A percentile compares a stretch with the other conserved stretches of the same genome.
These are phyloP conservation scores for Andrena cerasifolii DNA, from an alignment of 1,140 invertebrate genomes.

Conservation along the genomic window DNA sequence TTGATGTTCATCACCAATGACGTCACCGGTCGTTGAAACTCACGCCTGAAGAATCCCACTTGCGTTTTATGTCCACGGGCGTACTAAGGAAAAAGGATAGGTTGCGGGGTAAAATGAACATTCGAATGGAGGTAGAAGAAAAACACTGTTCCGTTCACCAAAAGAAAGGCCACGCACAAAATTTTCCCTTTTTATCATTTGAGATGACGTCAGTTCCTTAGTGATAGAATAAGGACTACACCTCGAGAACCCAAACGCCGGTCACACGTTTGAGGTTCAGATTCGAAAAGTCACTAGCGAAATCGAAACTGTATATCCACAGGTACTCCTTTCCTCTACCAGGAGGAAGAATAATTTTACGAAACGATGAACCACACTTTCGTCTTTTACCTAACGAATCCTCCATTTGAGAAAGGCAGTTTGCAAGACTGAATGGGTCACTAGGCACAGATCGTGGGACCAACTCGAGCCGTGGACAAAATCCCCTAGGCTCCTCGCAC, in stretches of 20 bases:
- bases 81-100: not conserved
- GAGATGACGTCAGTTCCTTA: constrained; percentile 16
- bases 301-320: constrained; percentile 24
- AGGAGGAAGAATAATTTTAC: not conserved
- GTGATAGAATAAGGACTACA: constrained; percentile 41
- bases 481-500: constrained; percentile 29
- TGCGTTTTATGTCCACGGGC: not conserved
- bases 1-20: constrained; percentile 34
- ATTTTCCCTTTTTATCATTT: not conserved
- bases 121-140: not conserved
- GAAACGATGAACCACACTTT: constrained; percentile 30
- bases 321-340: not conserved
- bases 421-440: constrained; percentile 42
- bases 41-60: constrained; percentile 19
- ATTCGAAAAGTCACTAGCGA: constrained; percentile 36
- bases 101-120: not conserved
- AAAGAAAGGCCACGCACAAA: constrained; percentile 16
- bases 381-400: constrained; percentile 36
- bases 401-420: not conserved
- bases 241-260: constrained; percentile 20
- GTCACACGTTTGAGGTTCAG: constrained; percentile 18
- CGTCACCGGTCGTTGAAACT: constrained; percentile 29
- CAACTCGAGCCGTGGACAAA: not conserved
- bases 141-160: constrained; percentile 31
- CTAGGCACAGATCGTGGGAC: constrained; percentile 32